Evolutionary conservation across 2,113 vertebrate species (phyloP).

Genomic region (Psammodynastes pulverulentus): DNA sequence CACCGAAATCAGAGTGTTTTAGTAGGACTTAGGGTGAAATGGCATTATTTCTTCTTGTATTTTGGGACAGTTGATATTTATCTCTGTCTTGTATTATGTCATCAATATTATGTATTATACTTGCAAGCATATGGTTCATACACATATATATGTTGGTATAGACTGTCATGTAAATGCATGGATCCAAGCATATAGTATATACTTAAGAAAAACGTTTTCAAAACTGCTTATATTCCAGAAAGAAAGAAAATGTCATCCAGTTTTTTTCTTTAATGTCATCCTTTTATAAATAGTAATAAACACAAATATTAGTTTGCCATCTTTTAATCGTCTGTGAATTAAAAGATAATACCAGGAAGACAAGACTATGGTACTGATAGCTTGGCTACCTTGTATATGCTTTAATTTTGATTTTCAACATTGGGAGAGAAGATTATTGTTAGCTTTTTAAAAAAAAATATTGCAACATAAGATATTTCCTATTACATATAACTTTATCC

Average conservation of each 20-base stretch:
- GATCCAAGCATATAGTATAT: too few species aligned
- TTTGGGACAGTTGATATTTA: neutral
- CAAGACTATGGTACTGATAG: neutral
- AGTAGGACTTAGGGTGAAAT: neutral
- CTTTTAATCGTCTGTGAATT: neutral
- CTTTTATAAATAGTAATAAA: neutral
- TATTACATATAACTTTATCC: neutral
- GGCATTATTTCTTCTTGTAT: neutral
- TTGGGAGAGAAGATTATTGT: neutral
- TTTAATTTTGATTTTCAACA: neutral
- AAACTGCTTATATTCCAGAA: too few species aligned
- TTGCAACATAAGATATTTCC: neutral
- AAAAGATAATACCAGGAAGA: neutral
- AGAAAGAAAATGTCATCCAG: neutral
- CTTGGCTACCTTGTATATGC: neutral
- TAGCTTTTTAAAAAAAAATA: neutral
- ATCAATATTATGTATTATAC: neutral
- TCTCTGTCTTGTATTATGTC: neutral
- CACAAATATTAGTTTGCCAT: neutral
- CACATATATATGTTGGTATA: neutral
- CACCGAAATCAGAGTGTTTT: neutral
- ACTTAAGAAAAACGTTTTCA: too few species aligned
- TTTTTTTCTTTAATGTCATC: neutral
- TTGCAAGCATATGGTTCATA: neutral
- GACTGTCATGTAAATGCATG: neutral